Base-by-base conservation (phyloP, 2,113 vertebrate species). In the Saguinus midas region DNA sequence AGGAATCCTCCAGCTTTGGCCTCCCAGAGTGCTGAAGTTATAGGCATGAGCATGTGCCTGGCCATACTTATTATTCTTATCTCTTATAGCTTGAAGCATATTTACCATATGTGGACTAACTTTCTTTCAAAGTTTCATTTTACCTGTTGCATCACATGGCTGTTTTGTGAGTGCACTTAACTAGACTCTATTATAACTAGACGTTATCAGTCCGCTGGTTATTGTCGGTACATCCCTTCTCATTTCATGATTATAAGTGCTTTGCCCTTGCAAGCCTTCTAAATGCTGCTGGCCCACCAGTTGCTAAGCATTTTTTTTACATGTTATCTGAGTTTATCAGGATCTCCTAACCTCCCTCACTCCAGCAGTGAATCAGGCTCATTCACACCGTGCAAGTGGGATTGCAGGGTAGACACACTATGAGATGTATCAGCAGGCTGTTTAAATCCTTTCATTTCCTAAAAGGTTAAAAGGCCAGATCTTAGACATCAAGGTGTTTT, bases 261-360 rank as follows among this genome's bases (percentile, higher is more conserved):
- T 75, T 61, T 83, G 70, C 94, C 55, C 84, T 90, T 55, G 40
- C 40, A 55, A 78, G 89, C 58, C 57, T 97, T 43, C 87, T 83
- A 91, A 87, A 91, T 68, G 73, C 3, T 8, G 75, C 88, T 97
- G 95, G 96, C 89, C 48, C 32, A 29, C 73, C 81, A 95, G 94
- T 98, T 98, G 97, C 97, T 98, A 85, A 82, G 50, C 96, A 78
- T 97, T 98, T 97, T 91, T 91, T 87, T 96, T 97, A 45, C 68
- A 72, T 61, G 87, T 97, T 97, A 97, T 97, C 97, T 98, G 86
- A 98, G 92, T 98, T 79, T 95, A 97, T 98, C 95, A 87, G 96
- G 92, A 95, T 93, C 97, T 97, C 82, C 29, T 37, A 85, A 73
- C 85, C 83, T 96, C 92, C 94, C 95, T 97, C 97, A 93, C 96